Evolutionary conservation across 2,888 invertebrate genomes (phyloP).

Genomic region (Amblyteles armatorius): DNA sequence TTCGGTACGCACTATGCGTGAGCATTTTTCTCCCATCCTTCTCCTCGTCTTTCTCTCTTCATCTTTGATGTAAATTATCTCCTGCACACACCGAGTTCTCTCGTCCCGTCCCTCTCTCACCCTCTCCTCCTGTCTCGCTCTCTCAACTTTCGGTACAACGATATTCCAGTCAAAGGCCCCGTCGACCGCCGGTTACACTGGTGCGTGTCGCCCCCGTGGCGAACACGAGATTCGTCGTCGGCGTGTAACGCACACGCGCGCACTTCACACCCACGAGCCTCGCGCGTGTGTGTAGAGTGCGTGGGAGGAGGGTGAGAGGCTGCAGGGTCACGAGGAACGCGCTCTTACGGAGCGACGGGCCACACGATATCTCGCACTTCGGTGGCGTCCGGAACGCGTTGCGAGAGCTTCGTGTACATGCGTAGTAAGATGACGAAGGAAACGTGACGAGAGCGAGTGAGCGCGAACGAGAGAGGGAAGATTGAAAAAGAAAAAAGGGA

Average conservation of each 20-base stretch:
- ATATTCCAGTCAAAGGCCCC: constrained; percentile 62
- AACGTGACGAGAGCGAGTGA: neutral
- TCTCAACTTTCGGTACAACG: constrained; percentile 53
- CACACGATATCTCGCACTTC: constrained; percentile 58
- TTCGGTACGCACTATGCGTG: constrained; percentile 11
- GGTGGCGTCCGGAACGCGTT: constrained; percentile 54
- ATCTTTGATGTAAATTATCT: constrained; percentile 46
- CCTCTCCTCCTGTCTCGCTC: constrained; percentile 5
- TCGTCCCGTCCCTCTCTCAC: constrained; percentile 8
- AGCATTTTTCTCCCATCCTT: constrained; percentile 44
- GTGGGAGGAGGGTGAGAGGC: constrained; percentile 57
- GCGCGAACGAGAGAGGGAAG: neutral
- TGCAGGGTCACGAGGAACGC: constrained; percentile 19
- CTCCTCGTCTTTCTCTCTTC: constrained; percentile 13
- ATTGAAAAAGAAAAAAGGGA: neutral
- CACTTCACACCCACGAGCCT: neutral
- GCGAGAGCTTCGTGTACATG: constrained; percentile 30
- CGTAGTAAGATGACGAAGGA: constrained; percentile 32
- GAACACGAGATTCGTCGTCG: constrained; percentile 63
- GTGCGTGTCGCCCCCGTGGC: constrained; percentile 67
- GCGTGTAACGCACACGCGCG: constrained; percentile 7
- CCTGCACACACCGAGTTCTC: constrained; percentile 8
- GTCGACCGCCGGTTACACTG: constrained; percentile 62
- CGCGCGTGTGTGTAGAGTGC: constrained; percentile 2
- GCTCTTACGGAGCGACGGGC: constrained; percentile 23